phyloP scores from a whole-genome alignment of 2,113 vertebrate species.

The Prunella fulvescens region DNA sequence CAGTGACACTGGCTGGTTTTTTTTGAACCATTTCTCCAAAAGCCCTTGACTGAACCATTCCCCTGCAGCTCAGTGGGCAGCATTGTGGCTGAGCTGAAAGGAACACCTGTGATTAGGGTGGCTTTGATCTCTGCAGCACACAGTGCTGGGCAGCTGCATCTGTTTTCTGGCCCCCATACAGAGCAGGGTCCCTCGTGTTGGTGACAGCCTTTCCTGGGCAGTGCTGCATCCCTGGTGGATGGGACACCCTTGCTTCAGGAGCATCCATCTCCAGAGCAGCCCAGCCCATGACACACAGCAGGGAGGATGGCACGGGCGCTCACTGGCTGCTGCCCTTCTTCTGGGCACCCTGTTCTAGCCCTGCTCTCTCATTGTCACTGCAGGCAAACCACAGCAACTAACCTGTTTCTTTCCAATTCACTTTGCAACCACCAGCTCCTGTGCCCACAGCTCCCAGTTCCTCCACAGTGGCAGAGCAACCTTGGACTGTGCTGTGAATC shows the following conservation, averaged over 20 bases:
- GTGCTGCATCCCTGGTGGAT: neutral
- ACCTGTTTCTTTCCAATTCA: neutral
- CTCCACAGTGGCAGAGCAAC: neutral
- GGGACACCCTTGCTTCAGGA: rapidly evolving
- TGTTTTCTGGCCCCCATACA: neutral
- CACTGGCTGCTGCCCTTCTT: neutral
- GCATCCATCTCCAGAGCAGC: neutral
- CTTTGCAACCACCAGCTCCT: neutral
- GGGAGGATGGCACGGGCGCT: neutral
- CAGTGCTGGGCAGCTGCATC: rapidly evolving
- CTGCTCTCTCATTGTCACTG: neutral
- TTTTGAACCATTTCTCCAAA: slow-evolving; percentile 56
- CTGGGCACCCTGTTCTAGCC: rapidly evolving
- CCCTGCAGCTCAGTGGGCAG: slow-evolving; percentile 21
- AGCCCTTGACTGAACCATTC: slow-evolving; percentile 36
- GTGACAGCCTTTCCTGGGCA: neutral
- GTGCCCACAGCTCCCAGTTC: neutral
- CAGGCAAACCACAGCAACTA: neutral
- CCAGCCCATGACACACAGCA: neutral
- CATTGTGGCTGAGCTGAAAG: neutral
- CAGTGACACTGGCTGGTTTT: neutral
- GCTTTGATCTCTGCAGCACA: neutral
- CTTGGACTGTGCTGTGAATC: neutral
- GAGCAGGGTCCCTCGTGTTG: neutral
- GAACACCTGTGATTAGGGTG: neutral